Base-by-base conservation (phyloP, 1,140 invertebrate species). In the Drosophila tani region DNA sequence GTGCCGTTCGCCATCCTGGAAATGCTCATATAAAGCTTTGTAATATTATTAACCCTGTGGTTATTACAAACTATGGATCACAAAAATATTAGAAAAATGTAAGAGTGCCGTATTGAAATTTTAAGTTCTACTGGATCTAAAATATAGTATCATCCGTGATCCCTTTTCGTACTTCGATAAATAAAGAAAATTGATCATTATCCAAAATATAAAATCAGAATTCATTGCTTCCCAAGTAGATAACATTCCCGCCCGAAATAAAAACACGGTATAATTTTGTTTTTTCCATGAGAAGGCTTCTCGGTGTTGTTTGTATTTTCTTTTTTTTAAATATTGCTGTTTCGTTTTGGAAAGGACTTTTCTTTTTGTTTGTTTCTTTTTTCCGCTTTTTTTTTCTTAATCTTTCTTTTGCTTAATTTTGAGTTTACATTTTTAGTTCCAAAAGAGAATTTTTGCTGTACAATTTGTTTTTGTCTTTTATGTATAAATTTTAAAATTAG, bases 231-330 rank as follows among this genome's bases (percentile, higher is more conserved):
- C n/a, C n/a, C n/a, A n/a, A n/a, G n/a, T n/a, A n/a, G n/a, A n/a
- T n/a, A n/a, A n/a, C n/a, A n/a, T n/a, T n/a, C 5, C 17, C n/a
- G n/a, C 14, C 29, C 17, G 3, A 38, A 58, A 32, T 35, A 19
- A 66, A 67, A 80, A 84, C 49, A 29, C 47, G 14, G 11, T 11
- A 14, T 40, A 17, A 11, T 57, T 45, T 47, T 71, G 55, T 70
- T 51, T 41, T 77, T 84, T 88, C 65, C 77, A 81, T 90, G 84
- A 87, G 84, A 87, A 87, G 84, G 84, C 84, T 90, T 90, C 81
- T 87, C 85, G 85, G 85, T 87, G 77, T 87, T 84, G 67, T 70
- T 78, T 80, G 79, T 78, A 78, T 85, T 88, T 70, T 56, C 53
- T 56, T 56, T 55, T n/a, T 56, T 56, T 87, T 87, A 74, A 87